Evolutionary conservation across 1,140 invertebrate species (phyloP), one percentile per base, ranked within the genome.

Genomic region (Mercenaria mercenaria): DNA sequence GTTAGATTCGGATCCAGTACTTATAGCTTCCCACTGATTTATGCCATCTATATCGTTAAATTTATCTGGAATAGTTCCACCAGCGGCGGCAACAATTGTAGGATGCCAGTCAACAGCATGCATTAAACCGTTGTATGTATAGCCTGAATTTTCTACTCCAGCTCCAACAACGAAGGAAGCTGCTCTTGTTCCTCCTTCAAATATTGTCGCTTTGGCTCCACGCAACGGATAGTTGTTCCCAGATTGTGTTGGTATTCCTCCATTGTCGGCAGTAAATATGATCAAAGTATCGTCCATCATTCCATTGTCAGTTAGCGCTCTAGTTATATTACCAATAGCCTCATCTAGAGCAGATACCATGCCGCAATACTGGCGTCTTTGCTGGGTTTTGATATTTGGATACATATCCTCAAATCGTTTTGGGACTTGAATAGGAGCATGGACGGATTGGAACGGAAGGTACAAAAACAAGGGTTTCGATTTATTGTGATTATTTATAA

Each of bases 291-390:
- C n/a, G n/a, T n/a, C 93, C 93, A 96, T 96, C 67, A 96, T 92
- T 32, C 95, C 95, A 56, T 90, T 93, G 13, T 93, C 84, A 86
- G 95, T 96, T 26, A 97, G 93, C 74, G 95, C 94, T 18, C 93
- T 69, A 1, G 96, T 95, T 8, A 97, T 91, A 81, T 95, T 95
- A 26, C 95, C 96, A 39, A 96, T 92, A 39, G 95, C 95, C 85
- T 96, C 96, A 91, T 96, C 96, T 93, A 96, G 92, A 26, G 96
- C 95, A n/a, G 95, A 93, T 13, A 96, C 95, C 96, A 97, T 97
- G 2, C 96, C 92, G 39, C 84, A 89, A 80, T 81, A 92, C 32
- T 81, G 88, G 29, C 90, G 50, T 6, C 92, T 67, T 52, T 81
- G 81, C 32, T 88, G 83, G 29, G 89, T 91, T 32, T 88, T 41